These are phyloP conservation scores for Caradrina kadenii DNA, from an alignment of 2,888 invertebrate species.

Conservation along the genomic window DNA sequence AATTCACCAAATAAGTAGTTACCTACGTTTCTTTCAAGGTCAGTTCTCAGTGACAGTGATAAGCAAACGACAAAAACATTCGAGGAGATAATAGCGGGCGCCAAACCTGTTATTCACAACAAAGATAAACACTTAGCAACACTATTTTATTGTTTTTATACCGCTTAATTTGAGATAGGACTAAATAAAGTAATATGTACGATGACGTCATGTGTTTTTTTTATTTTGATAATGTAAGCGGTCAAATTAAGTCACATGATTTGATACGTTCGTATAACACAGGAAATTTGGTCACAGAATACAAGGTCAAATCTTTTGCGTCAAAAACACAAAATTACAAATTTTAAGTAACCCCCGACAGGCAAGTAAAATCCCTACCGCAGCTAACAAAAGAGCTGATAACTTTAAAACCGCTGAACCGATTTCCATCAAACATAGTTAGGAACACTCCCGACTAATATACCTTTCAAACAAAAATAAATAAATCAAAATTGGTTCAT, in stretches of 20 bases:
- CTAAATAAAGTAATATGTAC: conserved; percentile 10
- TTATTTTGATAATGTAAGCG: conserved; percentile 12
- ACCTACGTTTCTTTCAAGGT: conserved; percentile 38
- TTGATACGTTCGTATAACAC: neutral
- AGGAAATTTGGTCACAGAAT: too few species aligned
- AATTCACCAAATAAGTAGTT: conserved; percentile 1
- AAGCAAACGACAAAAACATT: conserved; percentile 29
- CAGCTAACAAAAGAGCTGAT: too few species aligned
- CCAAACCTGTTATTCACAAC: conserved; percentile 40
- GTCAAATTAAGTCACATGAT: conserved; percentile 1
- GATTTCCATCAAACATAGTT: too few species aligned
- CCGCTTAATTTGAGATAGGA: conserved; percentile 10
- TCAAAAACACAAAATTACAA: too few species aligned
- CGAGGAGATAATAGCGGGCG: conserved; percentile 37
- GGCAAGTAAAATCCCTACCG: too few species aligned
- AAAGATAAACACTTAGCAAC: conserved; percentile 48
- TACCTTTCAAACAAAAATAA: too few species aligned
- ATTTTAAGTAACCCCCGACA: too few species aligned
- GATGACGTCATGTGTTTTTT: conserved; percentile 20
- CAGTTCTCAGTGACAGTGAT: conserved; percentile 21
- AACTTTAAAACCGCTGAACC: too few species aligned
- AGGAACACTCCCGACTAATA: too few species aligned
- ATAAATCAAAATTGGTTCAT: too few species aligned
- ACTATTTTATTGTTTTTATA: conserved; percentile 21
- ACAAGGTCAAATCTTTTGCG: too few species aligned